Base-by-base conservation (phyloP, 2,797 vertebrate species). In the Xenopus petersii region DNA sequence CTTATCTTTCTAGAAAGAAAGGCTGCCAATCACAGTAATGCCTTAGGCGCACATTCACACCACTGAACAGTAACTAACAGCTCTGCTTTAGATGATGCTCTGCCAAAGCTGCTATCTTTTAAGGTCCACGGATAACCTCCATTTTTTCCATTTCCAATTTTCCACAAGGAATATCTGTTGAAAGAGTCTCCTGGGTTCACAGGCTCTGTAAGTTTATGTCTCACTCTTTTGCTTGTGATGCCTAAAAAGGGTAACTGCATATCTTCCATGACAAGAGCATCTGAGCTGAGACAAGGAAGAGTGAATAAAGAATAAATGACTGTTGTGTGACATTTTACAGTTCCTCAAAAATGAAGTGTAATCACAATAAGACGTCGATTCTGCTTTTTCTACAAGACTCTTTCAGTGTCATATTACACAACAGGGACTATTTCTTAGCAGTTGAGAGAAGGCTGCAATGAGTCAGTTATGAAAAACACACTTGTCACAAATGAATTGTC, bases 371-470 rank as follows among this genome's bases (percentile, higher is more conserved):
- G 60, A 73, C 66, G 59, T 70, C 42, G 59, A 62, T 70, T 62
- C 33, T 59, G 56, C 46, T 47, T 51, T 59, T 59, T 61, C 33
- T 54, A 67, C 54, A 54, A 58, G 64, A 56, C 24, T 69, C 68
- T 69, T 73, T 49, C n/a, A 51, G 51, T 78, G 71, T 78, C 71
- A 69, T 54, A 73, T 64, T 42, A 65, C 42, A 73, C 76, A 73
- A 70, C 76, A 60, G 71, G 66, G 54, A 65, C 71, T 54, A 46
- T 73, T 73, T 64, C 13, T 24, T 33, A 16, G 71, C 24, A 51
- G 48, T 68, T 21, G 12, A 16, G n/a, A 67, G 64, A 69, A 70
- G 67, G 61, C 60, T 24, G 65, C 62, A 69, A 67, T 55, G 49
- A 73, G 64, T 63, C 75, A 71, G 55, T 71, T 77, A 67, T 66